A percentile compares a stretch with the other conserved stretches of the same genome.
Conservation (phyloP, 1,140 invertebrate genomes). For the Bilobella aurantiaca region DNA sequence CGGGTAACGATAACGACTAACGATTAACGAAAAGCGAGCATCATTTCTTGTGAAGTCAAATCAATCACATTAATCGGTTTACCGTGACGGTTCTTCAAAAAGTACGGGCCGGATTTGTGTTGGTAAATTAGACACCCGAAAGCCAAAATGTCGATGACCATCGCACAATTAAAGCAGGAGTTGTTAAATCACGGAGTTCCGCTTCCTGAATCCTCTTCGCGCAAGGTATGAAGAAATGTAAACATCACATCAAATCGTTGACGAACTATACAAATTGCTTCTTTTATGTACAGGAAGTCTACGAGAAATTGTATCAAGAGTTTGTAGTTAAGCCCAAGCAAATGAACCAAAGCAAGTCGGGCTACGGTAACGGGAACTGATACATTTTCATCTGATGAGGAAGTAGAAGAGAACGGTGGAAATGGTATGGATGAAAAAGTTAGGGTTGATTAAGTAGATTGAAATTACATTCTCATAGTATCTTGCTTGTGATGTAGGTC, state of each 20-base stretch:
- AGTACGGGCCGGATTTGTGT: slow-evolving; percentile 6
- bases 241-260: background rate
- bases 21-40: no score
- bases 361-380: background rate
- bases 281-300: background rate
- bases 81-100: no score
- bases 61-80: no score
- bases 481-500: no score
- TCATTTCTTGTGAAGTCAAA: no score
- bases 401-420: background rate
- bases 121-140: background rate
- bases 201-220: background rate
- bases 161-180: background rate
- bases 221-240: background rate
- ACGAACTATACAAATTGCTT: background rate
- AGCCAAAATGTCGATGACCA: slow-evolving; percentile 7
- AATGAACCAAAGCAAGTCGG: background rate
- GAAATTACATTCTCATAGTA: no score
- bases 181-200: background rate
- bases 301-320: background rate
- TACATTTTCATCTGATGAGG: background rate
- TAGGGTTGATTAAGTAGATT: no score
- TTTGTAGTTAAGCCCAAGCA: background rate
- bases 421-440: background rate
- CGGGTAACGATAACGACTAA: no score